These are phyloP conservation scores for Sebastes taczanowskii DNA, from an alignment of 2,797 vertebrate species.

Conservation along the genomic window DNA sequence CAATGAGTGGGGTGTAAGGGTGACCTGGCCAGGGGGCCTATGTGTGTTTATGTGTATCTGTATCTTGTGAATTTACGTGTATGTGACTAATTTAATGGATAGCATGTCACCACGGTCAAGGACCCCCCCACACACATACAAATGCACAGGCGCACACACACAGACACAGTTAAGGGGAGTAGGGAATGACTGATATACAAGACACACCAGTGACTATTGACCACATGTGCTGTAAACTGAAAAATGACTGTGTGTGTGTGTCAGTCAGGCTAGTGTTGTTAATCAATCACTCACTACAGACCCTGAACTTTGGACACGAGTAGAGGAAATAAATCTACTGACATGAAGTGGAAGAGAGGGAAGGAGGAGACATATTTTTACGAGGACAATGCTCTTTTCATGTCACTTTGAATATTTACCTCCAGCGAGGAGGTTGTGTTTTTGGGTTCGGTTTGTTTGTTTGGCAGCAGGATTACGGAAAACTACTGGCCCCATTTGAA, in stretches of 20 bases:
- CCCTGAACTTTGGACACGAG: slow-evolving; percentile 73
- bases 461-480: neutral
- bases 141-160: slow-evolving; percentile 1
- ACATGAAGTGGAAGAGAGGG: slow-evolving; percentile 26
- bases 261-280: slow-evolving; percentile 51
- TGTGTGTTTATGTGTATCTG: slow-evolving; percentile 36
- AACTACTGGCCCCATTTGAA: neutral
- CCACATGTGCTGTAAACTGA: slow-evolving; percentile 66
- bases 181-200: slow-evolving; percentile 63
- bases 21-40: slow-evolving; percentile 22
- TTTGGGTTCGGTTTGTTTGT: neutral
- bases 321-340: slow-evolving; percentile 63
- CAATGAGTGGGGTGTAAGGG: slow-evolving; percentile 30
- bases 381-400: neutral
- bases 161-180: slow-evolving; percentile 15
- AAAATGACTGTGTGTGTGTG: slow-evolving; percentile 46
- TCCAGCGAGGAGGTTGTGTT: neutral
- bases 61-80: slow-evolving; percentile 37
- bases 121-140: slow-evolving; percentile 26
- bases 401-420: neutral
- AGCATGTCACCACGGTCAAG: slow-evolving; percentile 61
- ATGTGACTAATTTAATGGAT: slow-evolving; percentile 67
- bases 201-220: slow-evolving; percentile 70
- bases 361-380: neutral
- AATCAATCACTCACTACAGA: slow-evolving; percentile 74